Percentiles rank a stretch among this genome's conserved stretches.
Evolutionary conservation across 2,888 invertebrate genomes (phyloP).

Genomic region (Polymixis lichenea): DNA sequence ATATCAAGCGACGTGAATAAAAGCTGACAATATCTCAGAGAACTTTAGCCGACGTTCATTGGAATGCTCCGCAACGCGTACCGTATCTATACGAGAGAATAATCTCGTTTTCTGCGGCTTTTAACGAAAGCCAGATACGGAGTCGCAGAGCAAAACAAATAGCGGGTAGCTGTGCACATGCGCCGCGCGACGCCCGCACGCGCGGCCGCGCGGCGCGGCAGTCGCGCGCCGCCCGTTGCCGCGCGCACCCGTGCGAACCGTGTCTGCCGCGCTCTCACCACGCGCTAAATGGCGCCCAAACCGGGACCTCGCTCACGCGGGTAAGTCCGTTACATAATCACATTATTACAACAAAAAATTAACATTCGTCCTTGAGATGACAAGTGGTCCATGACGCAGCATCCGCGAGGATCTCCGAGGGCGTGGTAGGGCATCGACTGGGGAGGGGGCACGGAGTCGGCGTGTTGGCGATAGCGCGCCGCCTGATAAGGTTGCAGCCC

Average conservation of each 20-base stretch:
- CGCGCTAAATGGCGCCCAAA: conserved; percentile 89
- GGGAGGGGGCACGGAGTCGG: conserved; percentile 80
- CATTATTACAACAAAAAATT: conserved; percentile 33
- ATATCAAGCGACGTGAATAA: conserved; percentile 77
- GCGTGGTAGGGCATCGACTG: conserved; percentile 84
- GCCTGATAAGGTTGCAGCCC: conserved; percentile 85
- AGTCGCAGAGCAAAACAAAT: conserved; percentile 86
- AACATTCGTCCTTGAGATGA: conserved; percentile 40
- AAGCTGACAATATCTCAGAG: conserved; percentile 76
- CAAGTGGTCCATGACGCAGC: conserved; percentile 80
- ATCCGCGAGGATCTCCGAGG: conserved; percentile 79
- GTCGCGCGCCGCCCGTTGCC: conserved; percentile 84
- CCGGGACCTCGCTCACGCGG: conserved; percentile 84
- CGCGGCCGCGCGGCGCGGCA: conserved; percentile 77
- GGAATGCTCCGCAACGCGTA: conserved; percentile 79
- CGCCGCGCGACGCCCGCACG: conserved; percentile 81
- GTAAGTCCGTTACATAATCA: conserved; percentile 81
- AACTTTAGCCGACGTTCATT: conserved; percentile 78
- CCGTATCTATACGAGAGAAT: conserved; percentile 82
- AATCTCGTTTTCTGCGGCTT: conserved; percentile 86
- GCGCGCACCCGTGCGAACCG: conserved; percentile 75
- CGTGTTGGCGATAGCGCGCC: conserved; percentile 80
- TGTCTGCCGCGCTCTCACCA: conserved; percentile 76
- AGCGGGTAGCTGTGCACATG: conserved; percentile 81
- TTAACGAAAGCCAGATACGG: conserved; percentile 73